A percentile compares a stretch with the other conserved stretches of the same genome.
These are phyloP conservation scores for Geotrypetes seraphini DNA, from an alignment of 2,797 vertebrate species.

Conservation along the genomic window DNA sequence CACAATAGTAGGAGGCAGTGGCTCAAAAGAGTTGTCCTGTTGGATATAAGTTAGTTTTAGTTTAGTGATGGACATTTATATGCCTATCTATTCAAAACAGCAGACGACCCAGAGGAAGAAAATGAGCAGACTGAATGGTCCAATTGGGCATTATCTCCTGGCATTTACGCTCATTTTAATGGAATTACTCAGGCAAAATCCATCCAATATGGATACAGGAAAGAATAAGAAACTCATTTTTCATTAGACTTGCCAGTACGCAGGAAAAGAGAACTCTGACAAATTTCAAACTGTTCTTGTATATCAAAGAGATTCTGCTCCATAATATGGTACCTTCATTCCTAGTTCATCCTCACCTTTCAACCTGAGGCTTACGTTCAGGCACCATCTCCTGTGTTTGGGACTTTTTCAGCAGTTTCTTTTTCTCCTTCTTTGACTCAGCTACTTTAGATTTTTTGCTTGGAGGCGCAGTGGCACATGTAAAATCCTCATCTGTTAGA, in stretches of 20 bases:
- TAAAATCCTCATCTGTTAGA: constrained; percentile 89
- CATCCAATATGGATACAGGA: not conserved
- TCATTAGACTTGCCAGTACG: too few relatives aligned
- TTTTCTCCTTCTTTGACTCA: constrained; percentile 40
- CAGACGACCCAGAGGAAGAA: not conserved
- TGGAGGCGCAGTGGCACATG: constrained; percentile 47
- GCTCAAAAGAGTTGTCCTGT: too few relatives aligned
- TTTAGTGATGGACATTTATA: too few relatives aligned
- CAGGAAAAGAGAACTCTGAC: too few relatives aligned
- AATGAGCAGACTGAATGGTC: not conserved
- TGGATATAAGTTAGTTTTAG: too few relatives aligned
- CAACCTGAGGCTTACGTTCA: constrained; percentile 27
- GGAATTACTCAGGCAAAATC: too few relatives aligned
- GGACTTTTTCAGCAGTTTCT: constrained; percentile 40
- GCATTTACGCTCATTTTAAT: too few relatives aligned
- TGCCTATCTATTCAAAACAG: too few relatives aligned
- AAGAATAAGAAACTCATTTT: not conserved
- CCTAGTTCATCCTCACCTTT: constrained; percentile 50
- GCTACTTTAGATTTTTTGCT: constrained; percentile 64
- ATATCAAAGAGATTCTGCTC: too few relatives aligned
- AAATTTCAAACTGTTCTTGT: too few relatives aligned
- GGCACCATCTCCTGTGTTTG: constrained; percentile 34
- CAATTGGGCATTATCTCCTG: not conserved
- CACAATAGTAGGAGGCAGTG: too few relatives aligned
- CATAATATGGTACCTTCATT: not conserved